These are phyloP conservation scores for Parapristionchus giblindavisi DNA, from an alignment of 2,888 invertebrate genomes.

Conservation along the genomic window DNA sequence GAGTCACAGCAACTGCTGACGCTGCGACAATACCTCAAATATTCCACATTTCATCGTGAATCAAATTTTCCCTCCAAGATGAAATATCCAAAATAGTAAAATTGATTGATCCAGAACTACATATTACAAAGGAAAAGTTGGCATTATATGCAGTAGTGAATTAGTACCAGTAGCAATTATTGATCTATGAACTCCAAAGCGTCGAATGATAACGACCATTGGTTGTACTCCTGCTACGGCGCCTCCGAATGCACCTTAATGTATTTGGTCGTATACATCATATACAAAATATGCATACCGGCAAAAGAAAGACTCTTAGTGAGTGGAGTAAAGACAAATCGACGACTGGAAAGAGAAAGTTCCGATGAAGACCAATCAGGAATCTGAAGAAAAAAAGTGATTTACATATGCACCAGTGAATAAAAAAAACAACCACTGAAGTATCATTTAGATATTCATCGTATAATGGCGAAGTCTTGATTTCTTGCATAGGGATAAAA, in stretches of 20 bases:
- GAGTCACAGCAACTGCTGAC: background rate
- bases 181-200: constrained; percentile 21
- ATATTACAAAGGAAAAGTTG: too few species aligned
- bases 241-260: constrained; percentile 22
- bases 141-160: too few species aligned
- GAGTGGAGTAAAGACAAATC: constrained; percentile 22
- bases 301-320: constrained; percentile 1
- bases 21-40: constrained; percentile 14
- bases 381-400: background rate
- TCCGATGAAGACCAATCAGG: constrained; percentile 17
- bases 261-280: background rate
- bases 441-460: background rate
- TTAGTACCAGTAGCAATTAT: constrained; percentile 15
- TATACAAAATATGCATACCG: background rate
- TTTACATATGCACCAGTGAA: background rate
- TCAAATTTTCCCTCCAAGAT: background rate
- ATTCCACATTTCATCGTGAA: background rate
- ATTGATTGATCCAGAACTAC: too few species aligned
- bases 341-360: background rate
- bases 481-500: constrained; percentile 21
- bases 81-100: too few species aligned
- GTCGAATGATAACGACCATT: constrained; percentile 11
- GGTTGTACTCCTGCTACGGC: constrained; percentile 17
- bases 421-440: background rate
- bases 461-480: constrained; percentile 20